Conservation (phyloP, 2,113 vertebrate genomes). For the Neomonachus schauinslandi region DNA sequence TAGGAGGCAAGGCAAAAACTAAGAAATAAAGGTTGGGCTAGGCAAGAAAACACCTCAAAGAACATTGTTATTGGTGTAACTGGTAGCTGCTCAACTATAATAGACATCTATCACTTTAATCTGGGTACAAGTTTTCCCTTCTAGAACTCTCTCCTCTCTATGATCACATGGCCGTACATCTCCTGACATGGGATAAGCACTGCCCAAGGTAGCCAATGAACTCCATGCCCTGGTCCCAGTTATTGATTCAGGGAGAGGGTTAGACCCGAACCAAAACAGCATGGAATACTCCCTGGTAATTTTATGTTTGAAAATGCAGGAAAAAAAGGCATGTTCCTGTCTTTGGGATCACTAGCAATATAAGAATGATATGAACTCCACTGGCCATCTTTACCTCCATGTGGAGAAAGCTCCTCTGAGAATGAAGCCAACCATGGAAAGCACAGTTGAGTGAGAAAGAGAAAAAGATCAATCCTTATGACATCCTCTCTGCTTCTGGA, state of each 20-base stretch:
- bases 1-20: neutral
- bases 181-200: neutral
- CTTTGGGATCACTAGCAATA: neutral
- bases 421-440: neutral
- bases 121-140: neutral
- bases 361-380: neutral
- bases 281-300: neutral
- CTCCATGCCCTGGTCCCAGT: neutral
- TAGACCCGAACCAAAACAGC: neutral
- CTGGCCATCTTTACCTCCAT: neutral
- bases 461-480: neutral
- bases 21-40: neutral
- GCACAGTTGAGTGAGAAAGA: neutral
- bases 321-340: neutral
- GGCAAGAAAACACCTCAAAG: neutral
- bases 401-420: constrained; percentile 9
- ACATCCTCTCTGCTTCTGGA: neutral
- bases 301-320: neutral
- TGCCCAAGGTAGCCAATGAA: neutral
- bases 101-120: neutral
- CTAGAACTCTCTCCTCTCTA: neutral
- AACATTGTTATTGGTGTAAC: neutral
- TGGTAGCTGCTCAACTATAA: neutral
- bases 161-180: neutral
- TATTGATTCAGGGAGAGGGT: neutral